phyloP scores from a whole-genome alignment of 2,888 invertebrate species.

The Xestia xanthographa region DNA sequence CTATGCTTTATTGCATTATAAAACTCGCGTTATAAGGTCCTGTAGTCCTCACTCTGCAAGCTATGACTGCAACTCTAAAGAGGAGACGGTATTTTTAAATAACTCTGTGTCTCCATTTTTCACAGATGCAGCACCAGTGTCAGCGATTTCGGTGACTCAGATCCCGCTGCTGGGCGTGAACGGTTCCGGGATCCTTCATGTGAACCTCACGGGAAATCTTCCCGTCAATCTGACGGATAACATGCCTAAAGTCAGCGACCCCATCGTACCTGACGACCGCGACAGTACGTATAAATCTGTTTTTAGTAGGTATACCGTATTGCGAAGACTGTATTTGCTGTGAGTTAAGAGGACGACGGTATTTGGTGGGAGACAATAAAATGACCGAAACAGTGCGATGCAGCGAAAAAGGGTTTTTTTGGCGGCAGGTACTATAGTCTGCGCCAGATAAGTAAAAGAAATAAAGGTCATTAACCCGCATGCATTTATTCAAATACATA shows the following conservation, averaged over 20 bases:
- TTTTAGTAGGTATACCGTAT: not conserved
- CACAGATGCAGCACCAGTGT: slow-evolving; percentile 62
- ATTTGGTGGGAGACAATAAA: not conserved
- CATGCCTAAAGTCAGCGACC: slow-evolving; percentile 84
- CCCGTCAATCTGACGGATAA: slow-evolving; percentile 73
- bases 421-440: not conserved
- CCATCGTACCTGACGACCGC: slow-evolving; percentile 82
- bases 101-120: slow-evolving; percentile 2
- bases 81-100: not conserved
- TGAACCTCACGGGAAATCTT: slow-evolving; percentile 69
- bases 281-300: slow-evolving; percentile 77
- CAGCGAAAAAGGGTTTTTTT: not conserved
- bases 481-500: no score
- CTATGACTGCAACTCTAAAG: not conserved
- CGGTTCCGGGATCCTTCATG: slow-evolving; percentile 84
- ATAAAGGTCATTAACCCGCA: no score
- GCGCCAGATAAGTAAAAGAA: no score
- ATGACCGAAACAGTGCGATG: not conserved
- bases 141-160: slow-evolving; percentile 74
- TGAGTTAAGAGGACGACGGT: not conserved
- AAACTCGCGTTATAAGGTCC: no score
- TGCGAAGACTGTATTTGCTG: not conserved
- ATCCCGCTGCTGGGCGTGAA: slow-evolving; percentile 86
- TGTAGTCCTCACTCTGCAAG: not conserved
- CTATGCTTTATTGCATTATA: no score